Conservation (phyloP, 1,140 invertebrate genomes). For the Lasioglossum baleicum region DNA sequence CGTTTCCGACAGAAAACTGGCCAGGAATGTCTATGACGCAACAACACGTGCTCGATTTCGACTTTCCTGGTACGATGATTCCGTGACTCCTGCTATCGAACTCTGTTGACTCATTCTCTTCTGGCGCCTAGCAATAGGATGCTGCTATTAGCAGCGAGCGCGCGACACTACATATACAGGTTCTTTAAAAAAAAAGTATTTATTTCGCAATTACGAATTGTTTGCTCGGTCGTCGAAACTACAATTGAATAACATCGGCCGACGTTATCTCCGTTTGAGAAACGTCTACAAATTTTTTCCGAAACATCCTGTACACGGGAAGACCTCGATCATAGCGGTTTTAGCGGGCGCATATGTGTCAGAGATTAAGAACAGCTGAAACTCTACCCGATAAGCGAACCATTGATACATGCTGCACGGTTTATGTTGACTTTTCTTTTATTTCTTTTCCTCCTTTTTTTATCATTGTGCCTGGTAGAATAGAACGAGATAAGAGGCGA, state of each 20-base stretch:
- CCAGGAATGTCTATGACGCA: slow-evolving; percentile 33
- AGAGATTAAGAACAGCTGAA: background rate
- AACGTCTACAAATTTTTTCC: no score
- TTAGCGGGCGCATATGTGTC: no score
- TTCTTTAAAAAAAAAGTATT: no score
- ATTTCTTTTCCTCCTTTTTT: background rate
- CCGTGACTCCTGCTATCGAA: slow-evolving; percentile 27
- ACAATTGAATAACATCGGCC: no score
- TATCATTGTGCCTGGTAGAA: background rate
- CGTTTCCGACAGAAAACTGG: slow-evolving; percentile 27
- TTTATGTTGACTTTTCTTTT: background rate
- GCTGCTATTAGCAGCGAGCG: background rate
- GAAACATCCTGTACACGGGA: no score
- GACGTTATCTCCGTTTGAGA: no score
- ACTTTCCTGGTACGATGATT: slow-evolving; percentile 63
- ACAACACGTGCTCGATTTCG: slow-evolving; percentile 48
- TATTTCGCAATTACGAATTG: no score
- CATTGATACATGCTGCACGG: background rate
- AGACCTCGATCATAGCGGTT: no score
- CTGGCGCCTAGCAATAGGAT: slow-evolving; percentile 52
- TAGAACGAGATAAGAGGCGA: background rate
- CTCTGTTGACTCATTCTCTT: slow-evolving; percentile 42
- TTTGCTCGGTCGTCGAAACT: no score
- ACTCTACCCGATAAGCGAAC: background rate
- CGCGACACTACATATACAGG: background rate